These are phyloP conservation scores for Lutraria rhynchaena DNA, from an alignment of 1,140 invertebrate genomes.

Conservation along the genomic window DNA sequence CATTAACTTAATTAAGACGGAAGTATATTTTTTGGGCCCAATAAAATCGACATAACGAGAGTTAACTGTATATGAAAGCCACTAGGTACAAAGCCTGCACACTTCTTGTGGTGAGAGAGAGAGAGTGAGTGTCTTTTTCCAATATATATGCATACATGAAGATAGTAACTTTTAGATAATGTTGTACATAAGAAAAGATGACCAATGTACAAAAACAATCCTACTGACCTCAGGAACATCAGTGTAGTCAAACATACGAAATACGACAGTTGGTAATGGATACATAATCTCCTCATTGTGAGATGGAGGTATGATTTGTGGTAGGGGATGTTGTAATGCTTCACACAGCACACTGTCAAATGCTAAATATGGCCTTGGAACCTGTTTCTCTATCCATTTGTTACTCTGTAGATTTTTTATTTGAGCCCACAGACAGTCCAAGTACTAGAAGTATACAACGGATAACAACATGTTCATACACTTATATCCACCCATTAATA, in stretches of 20 bases:
- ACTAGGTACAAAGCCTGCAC: too few species aligned
- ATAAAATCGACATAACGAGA: too few species aligned
- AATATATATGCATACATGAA: too few species aligned
- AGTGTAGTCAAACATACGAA: constrained; percentile 97
- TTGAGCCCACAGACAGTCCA: constrained; percentile 99
- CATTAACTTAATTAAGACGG: too few species aligned
- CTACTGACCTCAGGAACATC: constrained; percentile 94
- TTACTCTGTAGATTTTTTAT: constrained; percentile 95
- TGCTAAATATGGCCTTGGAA: constrained; percentile 95
- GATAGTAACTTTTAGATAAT: too few species aligned
- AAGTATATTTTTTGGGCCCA: too few species aligned
- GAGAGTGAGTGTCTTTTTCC: too few species aligned
- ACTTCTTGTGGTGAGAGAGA: too few species aligned
- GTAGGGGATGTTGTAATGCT: constrained; percentile 96
- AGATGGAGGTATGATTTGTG: constrained; percentile 92
- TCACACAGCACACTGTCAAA: constrained; percentile 98
- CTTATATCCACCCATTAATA: too few species aligned
- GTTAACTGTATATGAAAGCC: too few species aligned
- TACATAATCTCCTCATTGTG: constrained; percentile 95
- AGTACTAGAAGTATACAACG: constrained; percentile 85
- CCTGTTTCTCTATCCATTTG: constrained; percentile 99
- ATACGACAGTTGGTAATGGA: constrained; percentile 88
- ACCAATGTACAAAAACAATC: neutral
- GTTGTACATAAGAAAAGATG: too few species aligned
- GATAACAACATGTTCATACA: too few species aligned